Base-by-base conservation (phyloP, 1,140 invertebrate species). In the Dufourea novaeangliae region DNA sequence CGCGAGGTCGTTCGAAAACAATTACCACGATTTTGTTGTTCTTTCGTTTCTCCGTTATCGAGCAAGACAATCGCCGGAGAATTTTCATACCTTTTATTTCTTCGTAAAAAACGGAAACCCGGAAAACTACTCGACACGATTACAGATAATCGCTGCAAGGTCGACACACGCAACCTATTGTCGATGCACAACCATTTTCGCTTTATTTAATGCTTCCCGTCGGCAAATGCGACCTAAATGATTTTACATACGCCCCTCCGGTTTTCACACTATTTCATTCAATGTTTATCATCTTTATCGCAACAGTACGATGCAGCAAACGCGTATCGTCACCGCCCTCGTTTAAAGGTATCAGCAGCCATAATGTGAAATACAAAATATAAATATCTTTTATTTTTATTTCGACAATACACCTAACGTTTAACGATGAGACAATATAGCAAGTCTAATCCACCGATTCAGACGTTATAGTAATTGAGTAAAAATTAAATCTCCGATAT, bases 321-420 rank as follows among this genome's bases (percentile, higher is more conserved):
- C 1, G 12, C 17, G 14, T 32, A 32, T 12, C 14, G 14, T 32
- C 14, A 2, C 25, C 25, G 12, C 25, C 20, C 37, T 22, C 34
- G 32, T 22, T 50, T 12, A 61, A 37, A 22, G 39, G 46, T 32
- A 67, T 41, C 8, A 73, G 52, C 64, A 54, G 52, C n/a, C 62
- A 44, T 62, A 67, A 68, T 27, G 7, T 57, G 67, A 57, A 85
- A 87, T 84, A 83, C 78, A 86, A 87, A 86, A 86, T 89, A 88
- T 86, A 88, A 88, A 89, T 84, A 85, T 69, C 79, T 64, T 86
- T 83, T 82, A 84, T 86, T 88, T 86, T 87, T 85, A 79, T 86
- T 80, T 66, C 56, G 56, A 77, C 44, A 70, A 64, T 83, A 87
- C 62, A 82, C 63, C 25, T 82, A 82, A 20, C 62, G 22, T 82